phyloP scores from a whole-genome alignment of 2,888 invertebrate species.

The Pandemis corylana region DNA sequence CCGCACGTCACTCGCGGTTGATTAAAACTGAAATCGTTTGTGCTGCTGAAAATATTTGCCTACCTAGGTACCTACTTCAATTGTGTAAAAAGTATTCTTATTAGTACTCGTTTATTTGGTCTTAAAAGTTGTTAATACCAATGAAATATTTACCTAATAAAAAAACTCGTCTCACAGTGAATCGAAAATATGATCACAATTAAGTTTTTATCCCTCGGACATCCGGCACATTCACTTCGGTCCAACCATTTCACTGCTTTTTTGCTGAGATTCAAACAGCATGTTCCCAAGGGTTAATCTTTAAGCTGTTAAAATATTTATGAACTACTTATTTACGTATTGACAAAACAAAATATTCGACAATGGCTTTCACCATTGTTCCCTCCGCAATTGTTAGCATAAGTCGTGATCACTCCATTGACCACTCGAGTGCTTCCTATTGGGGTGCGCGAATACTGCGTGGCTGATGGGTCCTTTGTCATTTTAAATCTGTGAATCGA shows the following conservation, averaged over 20 bases:
- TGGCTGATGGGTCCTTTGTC: slow-evolving; percentile 21
- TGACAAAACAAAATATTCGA: slow-evolving; percentile 76
- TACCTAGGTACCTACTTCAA: too few species aligned
- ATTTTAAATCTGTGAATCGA: slow-evolving; percentile 18
- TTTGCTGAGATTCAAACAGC: slow-evolving; percentile 42
- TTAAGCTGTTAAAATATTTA: slow-evolving; percentile 80
- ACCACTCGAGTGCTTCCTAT: slow-evolving; percentile 74
- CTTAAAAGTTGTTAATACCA: too few species aligned
- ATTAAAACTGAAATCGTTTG: slow-evolving; percentile 25
- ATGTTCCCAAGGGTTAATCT: slow-evolving; percentile 62
- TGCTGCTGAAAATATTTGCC: not conserved
- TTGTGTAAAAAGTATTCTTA: too few species aligned
- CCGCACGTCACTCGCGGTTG: not conserved
- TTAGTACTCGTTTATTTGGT: too few species aligned
- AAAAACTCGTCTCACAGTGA: not conserved
- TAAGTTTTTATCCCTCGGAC: slow-evolving; percentile 29
- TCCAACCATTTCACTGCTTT: slow-evolving; percentile 11
- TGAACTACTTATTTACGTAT: slow-evolving; percentile 71
- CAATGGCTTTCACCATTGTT: slow-evolving; percentile 69
- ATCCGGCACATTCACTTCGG: slow-evolving; percentile 35
- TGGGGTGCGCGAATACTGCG: slow-evolving; percentile 33
- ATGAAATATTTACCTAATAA: too few species aligned
- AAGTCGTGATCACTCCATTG: slow-evolving; percentile 63
- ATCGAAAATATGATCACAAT: not conserved
- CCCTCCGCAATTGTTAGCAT: slow-evolving; percentile 52